These are phyloP conservation scores for Olivierus martensii DNA, from an alignment of 1,140 invertebrate species.

Conservation along the genomic window DNA sequence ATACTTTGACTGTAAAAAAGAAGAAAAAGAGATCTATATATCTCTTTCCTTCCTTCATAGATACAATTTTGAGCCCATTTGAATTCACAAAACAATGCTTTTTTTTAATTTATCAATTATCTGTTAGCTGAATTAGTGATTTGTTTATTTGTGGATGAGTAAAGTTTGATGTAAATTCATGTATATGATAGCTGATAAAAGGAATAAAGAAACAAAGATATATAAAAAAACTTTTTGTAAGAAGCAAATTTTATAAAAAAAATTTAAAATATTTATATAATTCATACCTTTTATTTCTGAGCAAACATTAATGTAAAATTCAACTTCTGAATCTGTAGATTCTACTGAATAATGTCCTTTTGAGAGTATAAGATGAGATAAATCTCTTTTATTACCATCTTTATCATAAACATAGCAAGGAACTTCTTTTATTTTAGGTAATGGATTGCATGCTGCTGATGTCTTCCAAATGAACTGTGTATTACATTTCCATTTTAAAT, in stretches of 20 bases:
- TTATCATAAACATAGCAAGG: slow-evolving; percentile 16
- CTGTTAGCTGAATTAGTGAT: too few species aligned
- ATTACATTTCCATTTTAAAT: slow-evolving; percentile 4
- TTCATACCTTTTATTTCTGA: slow-evolving; percentile 1
- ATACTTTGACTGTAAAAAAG: too few species aligned
- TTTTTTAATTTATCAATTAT: too few species aligned
- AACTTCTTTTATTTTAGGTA: slow-evolving; percentile 6
- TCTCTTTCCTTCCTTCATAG: too few species aligned
- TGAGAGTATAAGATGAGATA: slow-evolving; percentile 8
- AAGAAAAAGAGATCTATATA: too few species aligned
- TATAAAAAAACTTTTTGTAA: too few species aligned
- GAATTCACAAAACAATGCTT: too few species aligned
- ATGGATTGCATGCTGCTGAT: slow-evolving; percentile 8
- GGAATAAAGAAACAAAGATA: too few species aligned
- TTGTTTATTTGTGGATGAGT: too few species aligned
- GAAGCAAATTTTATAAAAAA: background rate
- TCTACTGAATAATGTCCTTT: slow-evolving; percentile 9
- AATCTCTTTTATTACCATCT: slow-evolving; percentile 10
- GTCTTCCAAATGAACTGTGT: slow-evolving; percentile 15
- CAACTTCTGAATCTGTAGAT: background rate
- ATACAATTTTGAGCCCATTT: too few species aligned
- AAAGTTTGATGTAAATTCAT: too few species aligned
- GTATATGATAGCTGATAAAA: too few species aligned
- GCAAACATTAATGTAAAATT: slow-evolving; percentile 18
- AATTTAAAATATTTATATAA: background rate